Conservation (phyloP, 2,797 vertebrate species). For the Lagorchestes hirsutus region DNA sequence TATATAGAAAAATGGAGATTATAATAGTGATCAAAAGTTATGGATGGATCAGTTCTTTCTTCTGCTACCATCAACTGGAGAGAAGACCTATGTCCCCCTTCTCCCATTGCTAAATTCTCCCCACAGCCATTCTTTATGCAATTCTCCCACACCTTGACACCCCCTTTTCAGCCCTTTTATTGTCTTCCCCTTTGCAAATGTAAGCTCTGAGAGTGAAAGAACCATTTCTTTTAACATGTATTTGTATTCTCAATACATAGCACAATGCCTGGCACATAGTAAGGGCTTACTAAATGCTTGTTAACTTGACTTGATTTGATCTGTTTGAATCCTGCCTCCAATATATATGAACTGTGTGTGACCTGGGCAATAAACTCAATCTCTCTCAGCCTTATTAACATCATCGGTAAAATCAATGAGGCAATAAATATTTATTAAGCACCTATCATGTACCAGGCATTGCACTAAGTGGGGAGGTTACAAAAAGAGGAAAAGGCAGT, state of each 20-base stretch:
- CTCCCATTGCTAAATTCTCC: background rate
- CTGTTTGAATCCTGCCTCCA: background rate
- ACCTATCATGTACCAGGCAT: background rate
- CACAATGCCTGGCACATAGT: background rate
- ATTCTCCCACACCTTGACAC: background rate
- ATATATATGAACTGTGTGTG: background rate
- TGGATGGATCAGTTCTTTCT: slow-evolving; percentile 22
- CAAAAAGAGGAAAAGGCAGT: background rate
- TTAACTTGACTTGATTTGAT: background rate
- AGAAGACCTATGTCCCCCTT: background rate
- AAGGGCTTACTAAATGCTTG: background rate
- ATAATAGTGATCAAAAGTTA: slow-evolving; percentile 26
- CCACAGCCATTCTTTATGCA: background rate
- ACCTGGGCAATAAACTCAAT: background rate
- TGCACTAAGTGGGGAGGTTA: background rate
- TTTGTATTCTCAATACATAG: background rate
- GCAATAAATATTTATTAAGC: background rate
- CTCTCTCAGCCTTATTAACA: background rate
- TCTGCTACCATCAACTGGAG: slow-evolving; percentile 22
- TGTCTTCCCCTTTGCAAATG: background rate
- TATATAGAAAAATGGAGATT: background rate
- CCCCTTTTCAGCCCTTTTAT: background rate
- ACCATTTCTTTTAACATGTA: background rate
- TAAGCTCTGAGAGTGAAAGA: background rate
- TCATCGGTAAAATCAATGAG: background rate